Conservation (phyloP, 2,888 invertebrate genomes). For the Cataglyphis cursor region DNA sequence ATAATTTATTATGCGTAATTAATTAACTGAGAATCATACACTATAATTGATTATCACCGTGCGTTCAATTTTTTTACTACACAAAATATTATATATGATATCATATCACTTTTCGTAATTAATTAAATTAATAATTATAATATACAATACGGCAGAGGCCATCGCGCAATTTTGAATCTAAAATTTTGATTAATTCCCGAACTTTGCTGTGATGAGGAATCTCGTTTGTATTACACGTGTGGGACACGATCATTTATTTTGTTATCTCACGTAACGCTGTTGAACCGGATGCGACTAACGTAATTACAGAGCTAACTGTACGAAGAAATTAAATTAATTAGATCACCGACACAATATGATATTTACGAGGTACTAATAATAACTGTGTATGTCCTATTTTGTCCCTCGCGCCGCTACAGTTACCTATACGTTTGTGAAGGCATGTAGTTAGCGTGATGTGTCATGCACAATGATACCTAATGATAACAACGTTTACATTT, state of each 20-base stretch:
- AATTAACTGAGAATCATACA: conserved; percentile 45
- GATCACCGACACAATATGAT: conserved; percentile 45
- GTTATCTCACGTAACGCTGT: conserved; percentile 45
- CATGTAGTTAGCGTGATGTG: conserved; percentile 9
- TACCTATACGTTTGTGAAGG: not conserved
- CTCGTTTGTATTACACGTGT: conserved; percentile 49
- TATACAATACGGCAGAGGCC: conserved; percentile 39
- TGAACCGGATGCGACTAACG: conserved; percentile 40
- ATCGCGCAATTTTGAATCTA: conserved; percentile 45
- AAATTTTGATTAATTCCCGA: conserved; percentile 56
- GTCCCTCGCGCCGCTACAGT: conserved; percentile 17
- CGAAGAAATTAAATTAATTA: conserved; percentile 57
- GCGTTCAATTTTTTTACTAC: conserved; percentile 28
- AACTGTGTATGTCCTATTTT: conserved; percentile 28
- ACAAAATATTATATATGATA: conserved; percentile 28
- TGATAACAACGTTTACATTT: conserved; percentile 45
- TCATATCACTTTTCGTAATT: conserved; percentile 55
- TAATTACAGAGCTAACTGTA: conserved; percentile 45
- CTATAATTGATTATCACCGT: conserved; percentile 47
- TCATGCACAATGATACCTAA: conserved; percentile 48
- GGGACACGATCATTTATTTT: conserved; percentile 50
- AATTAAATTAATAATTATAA: conserved; percentile 55
- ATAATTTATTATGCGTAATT: conserved; percentile 43
- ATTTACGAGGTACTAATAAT: conserved; percentile 48
- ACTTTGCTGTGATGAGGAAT: conserved; percentile 40